Conservation (phyloP, 2,888 invertebrate species). For the Latheticus oryzae region DNA sequence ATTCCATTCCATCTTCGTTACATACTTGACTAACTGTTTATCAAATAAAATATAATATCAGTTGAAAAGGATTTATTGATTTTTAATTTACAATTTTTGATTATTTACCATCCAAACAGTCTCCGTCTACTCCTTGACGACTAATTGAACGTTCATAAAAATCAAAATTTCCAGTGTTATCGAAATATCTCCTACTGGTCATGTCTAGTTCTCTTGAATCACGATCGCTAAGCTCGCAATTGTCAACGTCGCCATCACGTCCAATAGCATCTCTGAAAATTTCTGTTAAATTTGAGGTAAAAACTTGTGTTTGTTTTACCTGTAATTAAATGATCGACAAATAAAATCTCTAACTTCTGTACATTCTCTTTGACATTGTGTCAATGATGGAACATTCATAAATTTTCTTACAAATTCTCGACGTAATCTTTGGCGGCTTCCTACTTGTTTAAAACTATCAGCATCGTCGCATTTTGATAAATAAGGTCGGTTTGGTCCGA, state of each 20-base stretch:
- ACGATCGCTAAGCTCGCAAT: conserved; percentile 90
- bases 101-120: conserved; percentile 84
- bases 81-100: conserved; percentile 16
- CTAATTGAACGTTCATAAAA: conserved; percentile 85
- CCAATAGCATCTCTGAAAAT: conserved; percentile 45
- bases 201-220: conserved; percentile 87
- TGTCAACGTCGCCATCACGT: conserved; percentile 77
- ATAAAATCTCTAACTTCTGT: conserved; percentile 84
- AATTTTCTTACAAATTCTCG: conserved; percentile 81
- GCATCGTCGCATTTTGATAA: conserved; percentile 81
- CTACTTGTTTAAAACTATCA: conserved; percentile 86
- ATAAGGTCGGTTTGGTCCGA: conserved; percentile 64
- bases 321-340: conserved; percentile 89
- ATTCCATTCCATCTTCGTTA: conserved; percentile 95
- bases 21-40: conserved; percentile 86
- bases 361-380: conserved; percentile 88
- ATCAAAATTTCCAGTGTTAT: conserved; percentile 84
- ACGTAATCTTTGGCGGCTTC: conserved; percentile 81
- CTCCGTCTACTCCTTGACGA: conserved; percentile 76
- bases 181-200: conserved; percentile 87
- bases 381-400: conserved; percentile 78
- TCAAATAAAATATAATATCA: conserved; percentile 30
- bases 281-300: too few species aligned
- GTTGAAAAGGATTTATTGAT: conserved; percentile 26
- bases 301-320: conserved; percentile 66